A percentile compares a stretch with the other conserved stretches of the same genome.
phyloP scores from a whole-genome alignment of 2,797 vertebrate genomes.

The Pseudomugil gertrudae region DNA sequence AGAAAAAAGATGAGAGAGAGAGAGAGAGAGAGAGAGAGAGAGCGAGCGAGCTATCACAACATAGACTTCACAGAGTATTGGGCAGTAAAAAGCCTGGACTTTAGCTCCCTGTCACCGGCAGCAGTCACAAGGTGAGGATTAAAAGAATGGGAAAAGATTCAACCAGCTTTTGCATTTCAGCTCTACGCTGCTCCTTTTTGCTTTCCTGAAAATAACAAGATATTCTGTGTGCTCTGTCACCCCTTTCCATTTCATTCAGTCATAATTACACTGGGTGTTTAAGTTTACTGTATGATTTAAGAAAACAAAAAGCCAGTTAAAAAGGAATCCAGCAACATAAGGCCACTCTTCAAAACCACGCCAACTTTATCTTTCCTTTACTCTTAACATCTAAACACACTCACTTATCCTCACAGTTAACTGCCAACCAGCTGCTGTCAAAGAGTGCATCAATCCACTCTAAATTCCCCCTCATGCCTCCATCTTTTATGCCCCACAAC shows the following conservation, averaged over 20 bases:
- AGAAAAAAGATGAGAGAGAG: not conserved
- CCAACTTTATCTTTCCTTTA: conserved; percentile 3
- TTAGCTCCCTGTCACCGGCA: conserved; percentile 67
- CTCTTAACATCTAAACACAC: conserved; percentile 6
- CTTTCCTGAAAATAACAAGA: conserved; percentile 38
- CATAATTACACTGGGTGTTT: not conserved
- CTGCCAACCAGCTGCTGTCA: conserved; percentile 31
- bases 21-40: conserved; percentile 18
- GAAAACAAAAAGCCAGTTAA: not conserved
- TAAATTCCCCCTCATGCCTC: conserved; percentile 7
- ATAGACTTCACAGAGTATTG: conserved; percentile 40
- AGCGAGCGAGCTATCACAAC: conserved; percentile 37
- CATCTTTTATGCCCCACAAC: conserved; percentile 37
- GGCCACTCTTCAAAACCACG: conserved; percentile 10
- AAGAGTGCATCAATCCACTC: conserved; percentile 30
- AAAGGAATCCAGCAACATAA: not conserved
- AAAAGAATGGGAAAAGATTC: conserved; percentile 72
- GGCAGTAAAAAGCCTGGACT: conserved; percentile 65
- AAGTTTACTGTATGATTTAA: not conserved
- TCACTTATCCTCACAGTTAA: conserved; percentile 25
- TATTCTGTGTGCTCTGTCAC: conserved; percentile 14
- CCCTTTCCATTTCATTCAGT: not conserved
- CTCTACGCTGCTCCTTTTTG: conserved; percentile 68
- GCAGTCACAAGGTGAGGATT: conserved; percentile 81
- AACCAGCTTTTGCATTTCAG: conserved; percentile 63